Evolutionary conservation across 2,888 invertebrate genomes (phyloP).

Genomic region (Sericinus montela): DNA sequence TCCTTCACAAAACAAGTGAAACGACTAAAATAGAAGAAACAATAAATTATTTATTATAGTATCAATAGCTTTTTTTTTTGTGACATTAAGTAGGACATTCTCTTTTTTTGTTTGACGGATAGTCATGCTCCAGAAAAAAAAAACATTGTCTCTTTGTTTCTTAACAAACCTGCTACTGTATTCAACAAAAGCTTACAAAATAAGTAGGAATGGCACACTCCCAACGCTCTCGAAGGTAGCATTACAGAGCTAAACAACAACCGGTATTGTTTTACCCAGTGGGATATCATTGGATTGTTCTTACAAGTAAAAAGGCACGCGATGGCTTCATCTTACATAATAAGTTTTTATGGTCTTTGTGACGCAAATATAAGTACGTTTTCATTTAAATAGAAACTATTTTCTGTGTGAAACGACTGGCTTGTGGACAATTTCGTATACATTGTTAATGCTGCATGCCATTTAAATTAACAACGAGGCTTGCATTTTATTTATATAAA

Average conservation of each 20-base stretch:
- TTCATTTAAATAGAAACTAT: slow-evolving; percentile 35
- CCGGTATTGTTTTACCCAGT: slow-evolving; percentile 32
- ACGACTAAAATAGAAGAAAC: slow-evolving; percentile 2
- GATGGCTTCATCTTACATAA: slow-evolving; percentile 35
- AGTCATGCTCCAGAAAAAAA: slow-evolving; percentile 18
- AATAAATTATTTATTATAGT: slow-evolving; percentile 1
- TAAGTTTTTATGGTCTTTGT: slow-evolving; percentile 52
- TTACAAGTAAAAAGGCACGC: slow-evolving; percentile 41
- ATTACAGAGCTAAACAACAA: slow-evolving; percentile 27
- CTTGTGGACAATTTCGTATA: slow-evolving; percentile 11
- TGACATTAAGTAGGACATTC: not conserved
- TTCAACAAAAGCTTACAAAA: slow-evolving; percentile 30
- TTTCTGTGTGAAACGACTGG: slow-evolving; percentile 26
- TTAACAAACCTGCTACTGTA: slow-evolving; percentile 55
- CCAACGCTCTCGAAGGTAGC: slow-evolving; percentile 26
- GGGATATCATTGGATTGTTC: slow-evolving; percentile 40
- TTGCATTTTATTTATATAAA: too few species aligned
- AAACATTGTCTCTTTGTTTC: slow-evolving; percentile 28
- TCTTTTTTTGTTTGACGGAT: not conserved
- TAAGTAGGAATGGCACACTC: slow-evolving; percentile 32
- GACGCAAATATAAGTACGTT: slow-evolving; percentile 39
- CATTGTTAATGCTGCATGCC: slow-evolving; percentile 5
- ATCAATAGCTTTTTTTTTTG: not conserved
- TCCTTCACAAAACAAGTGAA: not conserved
- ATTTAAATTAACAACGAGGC: not conserved